Base-by-base conservation (phyloP, 2,888 invertebrate species). In the Hypomecis atomaria region DNA sequence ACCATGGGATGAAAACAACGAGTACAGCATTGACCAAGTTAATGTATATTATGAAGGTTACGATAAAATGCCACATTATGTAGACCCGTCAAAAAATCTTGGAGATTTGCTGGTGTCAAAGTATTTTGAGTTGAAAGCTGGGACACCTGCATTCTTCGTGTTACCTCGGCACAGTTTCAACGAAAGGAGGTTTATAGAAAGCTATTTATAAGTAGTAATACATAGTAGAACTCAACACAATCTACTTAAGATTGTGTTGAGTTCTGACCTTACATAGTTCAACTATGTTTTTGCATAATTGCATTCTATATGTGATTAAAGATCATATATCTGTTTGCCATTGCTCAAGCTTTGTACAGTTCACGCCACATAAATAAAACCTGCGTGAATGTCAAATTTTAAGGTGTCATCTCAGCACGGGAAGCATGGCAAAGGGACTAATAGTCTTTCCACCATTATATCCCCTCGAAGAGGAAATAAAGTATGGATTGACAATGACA, bases 11-110 rank as follows among this genome's bases (percentile, higher is more conserved):
- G 84, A 83, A 44, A 89, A 95, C 0, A 86, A 91, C 36, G 94
- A 94, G 72, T 98, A 97, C 80, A 93, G 81, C 53, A 78, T 90
- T 6, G 86, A 93, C 0, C 94, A 88, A 60, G 79, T 97, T 0
- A 94, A 94, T 83, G 91, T 97, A 0, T 97, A 97, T 79, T 97
- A 94, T 79, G 96, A 97, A 86, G 95, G 96, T 58, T 87, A 90
- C 59, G 93, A 95, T 69, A 94, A 93, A 67, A 94, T 92, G 78
- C 89, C 96, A 0, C 94, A 95, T 76, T 87, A 94, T 67, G 89
- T 96, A 2, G 84, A 95, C 73, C 76, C 93, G 0, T 81, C 86
- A 0, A 91, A 92, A 71, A 93, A 94, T 0, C 88, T 97, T 4
- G 86, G 88, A 0, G 93, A 95, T 60, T 90, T 96, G 69, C 79